phyloP scores from a whole-genome alignment of 1,140 invertebrate genomes.

The Ectropis grisescens region DNA sequence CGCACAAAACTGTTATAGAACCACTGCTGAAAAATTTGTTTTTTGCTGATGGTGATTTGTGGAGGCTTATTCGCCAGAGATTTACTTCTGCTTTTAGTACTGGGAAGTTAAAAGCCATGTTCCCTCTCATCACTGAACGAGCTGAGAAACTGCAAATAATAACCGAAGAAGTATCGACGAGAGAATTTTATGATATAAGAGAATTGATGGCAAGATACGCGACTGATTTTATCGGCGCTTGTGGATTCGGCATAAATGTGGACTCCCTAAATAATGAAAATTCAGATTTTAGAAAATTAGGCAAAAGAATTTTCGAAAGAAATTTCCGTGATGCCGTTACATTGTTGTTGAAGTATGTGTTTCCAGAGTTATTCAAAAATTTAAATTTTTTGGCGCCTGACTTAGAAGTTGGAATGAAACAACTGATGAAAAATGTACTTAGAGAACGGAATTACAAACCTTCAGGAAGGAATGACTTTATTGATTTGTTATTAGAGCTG shows the following conservation, averaged over 20 bases:
- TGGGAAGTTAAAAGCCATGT: slow-evolving; percentile 74
- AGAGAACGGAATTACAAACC: slow-evolving; percentile 54
- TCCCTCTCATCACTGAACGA: slow-evolving; percentile 59
- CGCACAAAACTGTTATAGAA: slow-evolving; percentile 49
- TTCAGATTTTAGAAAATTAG: slow-evolving; percentile 63
- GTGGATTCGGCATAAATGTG: slow-evolving; percentile 72
- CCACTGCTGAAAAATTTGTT: slow-evolving; percentile 70
- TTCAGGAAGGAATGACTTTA: slow-evolving; percentile 61
- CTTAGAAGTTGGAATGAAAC: slow-evolving; percentile 25
- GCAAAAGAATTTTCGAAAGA: slow-evolving; percentile 30
- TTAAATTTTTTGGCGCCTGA: slow-evolving; percentile 22
- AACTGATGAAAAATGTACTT: slow-evolving; percentile 41
- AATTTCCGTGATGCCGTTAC: slow-evolving; percentile 16
- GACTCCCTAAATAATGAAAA: slow-evolving; percentile 67
- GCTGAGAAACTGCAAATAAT: slow-evolving; percentile 54
- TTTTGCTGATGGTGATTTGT: slow-evolving; percentile 66
- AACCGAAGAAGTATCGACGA: slow-evolving; percentile 30
- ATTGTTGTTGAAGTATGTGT: slow-evolving; percentile 12
- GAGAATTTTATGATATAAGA: slow-evolving; percentile 62
- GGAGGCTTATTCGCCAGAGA: slow-evolving; percentile 73
- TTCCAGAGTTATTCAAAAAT: slow-evolving; percentile 20
- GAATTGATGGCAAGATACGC: slow-evolving; percentile 63
- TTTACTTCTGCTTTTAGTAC: slow-evolving; percentile 76
- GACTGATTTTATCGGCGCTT: slow-evolving; percentile 71
- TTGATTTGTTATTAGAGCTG: slow-evolving; percentile 67